These are phyloP conservation scores for Aleadryas rufinucha DNA, from an alignment of 2,113 vertebrate genomes.

Conservation along the genomic window DNA sequence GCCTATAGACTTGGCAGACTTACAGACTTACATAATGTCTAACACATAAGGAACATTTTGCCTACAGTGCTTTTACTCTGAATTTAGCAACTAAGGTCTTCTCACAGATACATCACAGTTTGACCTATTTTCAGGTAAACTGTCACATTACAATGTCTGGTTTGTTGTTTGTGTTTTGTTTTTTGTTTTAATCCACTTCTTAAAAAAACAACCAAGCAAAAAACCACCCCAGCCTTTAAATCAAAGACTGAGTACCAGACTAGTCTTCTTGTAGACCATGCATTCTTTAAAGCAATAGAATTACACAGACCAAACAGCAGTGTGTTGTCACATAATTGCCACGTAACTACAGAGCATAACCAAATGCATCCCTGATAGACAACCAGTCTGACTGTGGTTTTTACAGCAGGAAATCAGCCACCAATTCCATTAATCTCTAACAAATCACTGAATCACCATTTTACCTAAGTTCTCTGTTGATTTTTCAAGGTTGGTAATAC, in stretches of 20 bases:
- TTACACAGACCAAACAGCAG: background rate
- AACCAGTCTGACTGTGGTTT: background rate
- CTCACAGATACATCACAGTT: background rate
- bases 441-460: background rate
- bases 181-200: background rate
- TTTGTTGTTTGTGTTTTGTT: background rate
- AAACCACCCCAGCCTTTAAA: background rate
- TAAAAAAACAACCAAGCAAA: background rate
- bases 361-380: background rate
- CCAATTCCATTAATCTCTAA: background rate
- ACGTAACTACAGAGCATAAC: background rate
- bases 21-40: background rate
- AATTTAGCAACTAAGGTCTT: background rate
- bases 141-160: background rate
- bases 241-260: background rate
- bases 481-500: background rate
- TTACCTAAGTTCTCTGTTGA: background rate
- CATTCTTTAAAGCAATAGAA: background rate
- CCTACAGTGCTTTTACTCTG: background rate
- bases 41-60: background rate
- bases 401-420: background rate
- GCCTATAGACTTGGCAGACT: background rate
- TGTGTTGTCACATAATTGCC: background rate
- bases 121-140: background rate
- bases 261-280: background rate